Conservation (phyloP, 2,113 vertebrate species). For the Sorex fumeus region DNA sequence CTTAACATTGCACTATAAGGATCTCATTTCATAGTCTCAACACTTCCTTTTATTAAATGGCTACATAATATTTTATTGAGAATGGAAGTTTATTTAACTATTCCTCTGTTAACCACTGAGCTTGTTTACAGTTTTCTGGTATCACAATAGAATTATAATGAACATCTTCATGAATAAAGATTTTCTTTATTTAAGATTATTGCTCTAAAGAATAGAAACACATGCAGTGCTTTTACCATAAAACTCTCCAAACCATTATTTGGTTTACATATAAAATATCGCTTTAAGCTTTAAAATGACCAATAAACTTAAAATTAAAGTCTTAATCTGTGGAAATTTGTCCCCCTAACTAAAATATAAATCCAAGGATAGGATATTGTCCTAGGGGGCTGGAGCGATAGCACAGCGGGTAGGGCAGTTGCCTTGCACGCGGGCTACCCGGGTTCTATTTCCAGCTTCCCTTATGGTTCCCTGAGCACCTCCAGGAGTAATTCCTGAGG, state of each 20-base stretch:
- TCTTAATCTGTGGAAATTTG: slow-evolving; percentile 16
- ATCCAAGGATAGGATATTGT: too few relatives aligned
- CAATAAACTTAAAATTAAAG: neutral
- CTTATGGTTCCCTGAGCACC: too few relatives aligned
- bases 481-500: too few relatives aligned
- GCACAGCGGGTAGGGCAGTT: too few relatives aligned
- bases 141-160: neutral
- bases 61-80: slow-evolving; percentile 10
- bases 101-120: neutral
- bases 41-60: slow-evolving; percentile 10
- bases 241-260: neutral
- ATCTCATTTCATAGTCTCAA: slow-evolving; percentile 47
- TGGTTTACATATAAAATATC: neutral
- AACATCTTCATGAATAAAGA: neutral
- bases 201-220: neutral
- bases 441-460: too few relatives aligned
- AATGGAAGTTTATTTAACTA: slow-evolving; percentile 38
- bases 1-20: neutral
- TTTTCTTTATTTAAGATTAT: slow-evolving; percentile 13
- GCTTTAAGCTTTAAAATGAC: slow-evolving; percentile 24
- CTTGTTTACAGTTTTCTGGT: slow-evolving; percentile 1
- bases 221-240: neutral
- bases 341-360: too few relatives aligned
- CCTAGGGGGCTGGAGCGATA: too few relatives aligned
- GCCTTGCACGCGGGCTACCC: too few relatives aligned